A percentile compares a stretch with the other conserved stretches of the same genome.
Evolutionary conservation across 1,140 invertebrate genomes (phyloP).

Genomic region (Bombus sylvicola): DNA sequence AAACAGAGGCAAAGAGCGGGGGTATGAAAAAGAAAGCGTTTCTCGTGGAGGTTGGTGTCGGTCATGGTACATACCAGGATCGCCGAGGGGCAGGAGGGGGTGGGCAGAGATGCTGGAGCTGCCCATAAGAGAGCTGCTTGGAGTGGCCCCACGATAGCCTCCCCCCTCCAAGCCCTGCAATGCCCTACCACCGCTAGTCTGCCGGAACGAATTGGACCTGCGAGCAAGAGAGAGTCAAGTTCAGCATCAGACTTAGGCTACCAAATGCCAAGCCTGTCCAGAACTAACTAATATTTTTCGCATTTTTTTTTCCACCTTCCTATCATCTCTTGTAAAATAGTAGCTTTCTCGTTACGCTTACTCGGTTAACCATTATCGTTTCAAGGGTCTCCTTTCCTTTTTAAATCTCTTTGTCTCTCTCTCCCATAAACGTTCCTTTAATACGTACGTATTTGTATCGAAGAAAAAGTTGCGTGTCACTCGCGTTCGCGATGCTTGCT

Average conservation of each 20-base stretch:
- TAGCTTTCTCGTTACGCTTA: not conserved
- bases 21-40: constrained; percentile 63
- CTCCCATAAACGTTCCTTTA: not conserved
- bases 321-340: not conserved
- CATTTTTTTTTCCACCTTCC: not conserved
- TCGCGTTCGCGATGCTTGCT: not conserved
- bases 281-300: constrained; percentile 59
- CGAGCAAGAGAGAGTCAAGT: constrained; percentile 88
- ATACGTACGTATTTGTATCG: not conserved
- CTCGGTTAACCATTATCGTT: not conserved
- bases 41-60: constrained; percentile 78
- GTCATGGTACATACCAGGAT: constrained; percentile 85
- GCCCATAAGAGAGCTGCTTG: constrained; percentile 86
- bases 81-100: constrained; percentile 90
- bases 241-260: constrained; percentile 83
- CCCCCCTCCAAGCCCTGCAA: constrained; percentile 83
- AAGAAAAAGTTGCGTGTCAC: not conserved
- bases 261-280: constrained; percentile 74
- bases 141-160: constrained; percentile 84
- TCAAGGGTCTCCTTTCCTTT: not conserved
- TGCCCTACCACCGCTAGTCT: constrained; percentile 85
- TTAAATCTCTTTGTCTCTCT: not conserved
- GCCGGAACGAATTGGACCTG: constrained; percentile 93
- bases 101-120: constrained; percentile 91
- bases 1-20: constrained; percentile 45